A percentile compares a stretch with the other conserved stretches of the same genome.
phyloP scores from a whole-genome alignment of 2,797 vertebrate species.

The Pitangus sulphuratus region DNA sequence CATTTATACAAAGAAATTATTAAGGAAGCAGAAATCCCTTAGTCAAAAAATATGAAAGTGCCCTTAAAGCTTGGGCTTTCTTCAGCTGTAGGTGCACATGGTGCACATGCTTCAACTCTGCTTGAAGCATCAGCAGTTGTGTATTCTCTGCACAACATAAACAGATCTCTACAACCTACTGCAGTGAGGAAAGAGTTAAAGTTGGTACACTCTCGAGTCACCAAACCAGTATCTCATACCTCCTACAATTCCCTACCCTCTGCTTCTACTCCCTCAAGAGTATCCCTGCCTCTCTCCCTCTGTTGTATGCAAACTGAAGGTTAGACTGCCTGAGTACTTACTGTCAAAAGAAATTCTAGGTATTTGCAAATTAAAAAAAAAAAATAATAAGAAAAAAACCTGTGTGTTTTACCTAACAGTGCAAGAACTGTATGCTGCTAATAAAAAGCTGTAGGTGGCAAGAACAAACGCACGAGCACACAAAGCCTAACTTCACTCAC shows the following conservation, averaged over 20 bases:
- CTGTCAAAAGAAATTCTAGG: neutral
- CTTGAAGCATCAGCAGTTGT: neutral
- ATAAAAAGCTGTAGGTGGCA: neutral
- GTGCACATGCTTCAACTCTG: neutral
- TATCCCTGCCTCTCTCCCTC: neutral
- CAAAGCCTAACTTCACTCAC: neutral
- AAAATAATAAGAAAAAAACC: too few species aligned
- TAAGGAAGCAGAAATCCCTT: neutral
- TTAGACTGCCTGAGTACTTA: neutral
- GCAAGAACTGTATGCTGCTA: neutral
- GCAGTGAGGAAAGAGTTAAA: neutral
- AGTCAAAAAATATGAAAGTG: neutral
- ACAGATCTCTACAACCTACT: neutral
- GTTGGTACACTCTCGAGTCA: neutral
- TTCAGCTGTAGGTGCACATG: neutral
- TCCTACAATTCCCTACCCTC: neutral
- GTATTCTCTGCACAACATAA: neutral
- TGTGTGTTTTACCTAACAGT: fast-evolving
- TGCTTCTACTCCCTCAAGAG: neutral
- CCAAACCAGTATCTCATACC: neutral
- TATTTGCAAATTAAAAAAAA: neutral
- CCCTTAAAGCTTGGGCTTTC: neutral
- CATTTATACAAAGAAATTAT: neutral
- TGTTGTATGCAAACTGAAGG: neutral
- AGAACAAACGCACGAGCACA: neutral